Base-by-base conservation (phyloP, 2,797 vertebrate species). In the Spinibarbus caldwelli region DNA sequence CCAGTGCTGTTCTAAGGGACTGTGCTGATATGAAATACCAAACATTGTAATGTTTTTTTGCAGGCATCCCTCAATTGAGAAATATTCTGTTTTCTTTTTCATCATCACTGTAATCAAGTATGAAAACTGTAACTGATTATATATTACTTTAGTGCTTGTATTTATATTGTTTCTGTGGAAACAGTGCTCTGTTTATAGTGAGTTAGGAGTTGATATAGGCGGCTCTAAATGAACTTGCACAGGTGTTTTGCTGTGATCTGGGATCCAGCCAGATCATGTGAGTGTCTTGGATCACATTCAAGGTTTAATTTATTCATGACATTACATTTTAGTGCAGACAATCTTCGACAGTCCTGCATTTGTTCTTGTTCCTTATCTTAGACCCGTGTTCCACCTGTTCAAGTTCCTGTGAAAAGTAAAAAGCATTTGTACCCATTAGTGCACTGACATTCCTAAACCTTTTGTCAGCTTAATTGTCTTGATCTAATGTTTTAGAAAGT, bases 361-460 rank as follows among this genome's bases (percentile, higher is more conserved):
- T 83, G 75, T 71, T 82, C 34, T 7, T 19, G 57, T 78, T 85
- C 62, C 78, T 89, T 86, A 89, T 89, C 76, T 85, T 45, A 73
- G 45, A 54, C 31, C 59, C 17, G 5, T 84, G 86, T 86, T 85
- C 78, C 82, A 67, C 82, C 86, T 89, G 84, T 76, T 67, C 26
- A 75, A 57, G 52, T 79, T 78, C 45, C 76, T 78, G 34, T 72
- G 12, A 66, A 62, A 45, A 59, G 36, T 21, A 23, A 70, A 38
- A 31, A 14, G 26, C 38, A 34, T 79, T 79, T 45, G 38, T 29
- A 23, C 29, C 38, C 19, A 14, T 43, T 29, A 64, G 62, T 59
- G 52, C 57, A 64, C 14, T 64, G 29, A 17, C 14, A 64, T 45
- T 78, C 38, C 41, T 41, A 3, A 45, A 11, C 8, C 9, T 45